Percentiles rank a stretch among this genome's conserved stretches.
phyloP scores from a whole-genome alignment of 1,140 invertebrate species.

The Meloidogyne chitwoodi region DNA sequence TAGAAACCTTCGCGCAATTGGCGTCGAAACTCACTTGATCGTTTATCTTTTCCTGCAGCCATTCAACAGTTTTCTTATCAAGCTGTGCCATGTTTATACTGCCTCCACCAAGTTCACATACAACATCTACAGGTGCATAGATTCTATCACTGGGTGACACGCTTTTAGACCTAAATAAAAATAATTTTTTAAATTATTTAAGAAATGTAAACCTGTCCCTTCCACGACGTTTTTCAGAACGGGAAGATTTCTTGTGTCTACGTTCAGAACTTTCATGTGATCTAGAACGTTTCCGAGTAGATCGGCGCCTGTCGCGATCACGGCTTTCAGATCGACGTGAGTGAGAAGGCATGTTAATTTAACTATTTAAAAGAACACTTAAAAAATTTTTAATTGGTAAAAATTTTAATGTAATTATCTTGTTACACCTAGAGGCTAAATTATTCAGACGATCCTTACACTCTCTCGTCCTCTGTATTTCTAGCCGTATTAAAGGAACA shows the following conservation, averaged over 20 bases:
- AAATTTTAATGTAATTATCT: no score
- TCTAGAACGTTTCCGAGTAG: slow-evolving; percentile 4
- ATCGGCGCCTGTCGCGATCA: not conserved
- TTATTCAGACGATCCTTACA: no score
- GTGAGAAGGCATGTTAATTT: not conserved
- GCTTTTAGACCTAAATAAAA: not conserved
- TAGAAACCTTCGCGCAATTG: slow-evolving; percentile 2
- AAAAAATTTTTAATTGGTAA: no score
- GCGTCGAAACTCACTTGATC: slow-evolving; percentile 40
- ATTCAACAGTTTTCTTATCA: slow-evolving; percentile 36
- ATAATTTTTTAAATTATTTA: no score
- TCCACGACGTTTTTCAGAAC: slow-evolving; percentile 10
- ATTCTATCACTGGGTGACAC: not conserved
- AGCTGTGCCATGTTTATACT: slow-evolving; percentile 24
- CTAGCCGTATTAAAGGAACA: no score
- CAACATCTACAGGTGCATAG: slow-evolving; percentile 15
- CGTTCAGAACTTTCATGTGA: not conserved
- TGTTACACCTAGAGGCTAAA: no score
- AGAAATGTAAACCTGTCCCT: not conserved
- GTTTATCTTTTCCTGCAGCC: slow-evolving; percentile 38
- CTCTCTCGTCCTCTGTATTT: no score
- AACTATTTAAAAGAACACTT: not conserved
- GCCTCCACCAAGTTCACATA: not conserved
- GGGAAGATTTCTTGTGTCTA: not conserved
- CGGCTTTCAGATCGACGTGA: not conserved